Evolutionary conservation across 2,797 vertebrate species (phyloP), one percentile per base, ranked within the genome.

Genomic region (Pangasius macronema): DNA sequence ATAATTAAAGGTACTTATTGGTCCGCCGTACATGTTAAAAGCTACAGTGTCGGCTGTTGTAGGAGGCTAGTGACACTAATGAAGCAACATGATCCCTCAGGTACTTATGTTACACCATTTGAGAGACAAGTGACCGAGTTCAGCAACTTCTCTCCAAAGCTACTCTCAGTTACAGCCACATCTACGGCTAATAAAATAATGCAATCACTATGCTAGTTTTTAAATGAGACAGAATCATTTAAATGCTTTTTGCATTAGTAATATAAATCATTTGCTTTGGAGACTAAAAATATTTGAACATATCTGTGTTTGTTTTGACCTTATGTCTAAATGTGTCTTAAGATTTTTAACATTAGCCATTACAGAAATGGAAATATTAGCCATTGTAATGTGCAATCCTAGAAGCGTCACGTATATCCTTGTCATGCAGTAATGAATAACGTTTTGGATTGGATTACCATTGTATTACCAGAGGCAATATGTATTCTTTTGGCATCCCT

Each of bases 41-140:
- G 39, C 46, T 67, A 82, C 70, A 76, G 57, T 20, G 39, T 14
- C 61, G 70, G 83, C 75, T 65, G 33, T 72, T 76, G 36, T 88
- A 79, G 57, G n/a, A 82, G 82, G 68, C 55, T 67, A 13, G 9
- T 80, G 79, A 86, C 73, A 65, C 89, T 88, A 87, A 67, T 55
- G 30, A 72, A 72, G 90, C 57, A 91, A 91, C 80, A 51, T 59
- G 85, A 91, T 83, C 83, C 85, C 86, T 72, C 24, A 51, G 88
- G 81, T 89, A 89, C 83, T 82, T 59, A 53, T 73, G 20, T 57
- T 46, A n/a, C 79, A 85, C 73, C 75, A 53, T 87, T 83, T 81
- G 49, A 73, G 83, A 59, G 86, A 89, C 72, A 79, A 85, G 86
- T 87, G 89, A 90, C 89, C 87, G 80, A 90, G 86, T 80, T 90